Evolutionary conservation across 2,888 invertebrate species (phyloP).

Genomic region (Chymomyza amoena): DNA sequence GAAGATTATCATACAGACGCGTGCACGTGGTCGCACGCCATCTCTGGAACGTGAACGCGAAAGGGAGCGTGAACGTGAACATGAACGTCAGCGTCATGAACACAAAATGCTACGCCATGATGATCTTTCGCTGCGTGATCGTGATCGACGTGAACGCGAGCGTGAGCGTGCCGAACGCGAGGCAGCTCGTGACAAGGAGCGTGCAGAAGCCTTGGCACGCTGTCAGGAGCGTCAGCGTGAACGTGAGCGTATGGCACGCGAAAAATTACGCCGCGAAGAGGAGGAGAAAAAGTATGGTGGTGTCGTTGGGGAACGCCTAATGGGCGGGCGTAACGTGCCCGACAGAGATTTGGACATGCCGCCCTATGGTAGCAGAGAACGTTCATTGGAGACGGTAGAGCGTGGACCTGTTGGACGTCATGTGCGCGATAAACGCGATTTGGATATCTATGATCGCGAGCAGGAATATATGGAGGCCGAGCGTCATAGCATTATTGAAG

Average conservation of each 20-base stretch:
- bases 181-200: slow-evolving; percentile 82
- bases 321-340: slow-evolving; percentile 69
- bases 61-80: slow-evolving; percentile 53
- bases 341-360: slow-evolving; percentile 83
- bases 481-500: slow-evolving; percentile 70
- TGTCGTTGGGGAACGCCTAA: slow-evolving; percentile 48
- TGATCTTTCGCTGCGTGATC: slow-evolving; percentile 53
- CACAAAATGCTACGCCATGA: slow-evolving; percentile 77
- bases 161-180: slow-evolving; percentile 80
- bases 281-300: slow-evolving; percentile 74
- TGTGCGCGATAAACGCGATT: slow-evolving; percentile 66
- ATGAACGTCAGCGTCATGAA: slow-evolving; percentile 72
- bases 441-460: slow-evolving; percentile 69
- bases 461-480: slow-evolving; percentile 67
- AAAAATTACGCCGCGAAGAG: slow-evolving; percentile 79
- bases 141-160: slow-evolving; percentile 82
- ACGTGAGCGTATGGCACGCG: slow-evolving; percentile 78
- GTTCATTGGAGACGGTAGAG: slow-evolving; percentile 71
- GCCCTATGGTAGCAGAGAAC: slow-evolving; percentile 75
- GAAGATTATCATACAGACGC: slow-evolving; percentile 77
- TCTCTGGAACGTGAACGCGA: slow-evolving; percentile 70
- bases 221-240: slow-evolving; percentile 83
- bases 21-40: slow-evolving; percentile 76
- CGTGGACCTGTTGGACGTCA: slow-evolving; percentile 50
- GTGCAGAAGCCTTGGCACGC: slow-evolving; percentile 84